These are phyloP conservation scores for Cartodere bifasciata DNA, from an alignment of 2,888 invertebrate genomes.

Conservation along the genomic window DNA sequence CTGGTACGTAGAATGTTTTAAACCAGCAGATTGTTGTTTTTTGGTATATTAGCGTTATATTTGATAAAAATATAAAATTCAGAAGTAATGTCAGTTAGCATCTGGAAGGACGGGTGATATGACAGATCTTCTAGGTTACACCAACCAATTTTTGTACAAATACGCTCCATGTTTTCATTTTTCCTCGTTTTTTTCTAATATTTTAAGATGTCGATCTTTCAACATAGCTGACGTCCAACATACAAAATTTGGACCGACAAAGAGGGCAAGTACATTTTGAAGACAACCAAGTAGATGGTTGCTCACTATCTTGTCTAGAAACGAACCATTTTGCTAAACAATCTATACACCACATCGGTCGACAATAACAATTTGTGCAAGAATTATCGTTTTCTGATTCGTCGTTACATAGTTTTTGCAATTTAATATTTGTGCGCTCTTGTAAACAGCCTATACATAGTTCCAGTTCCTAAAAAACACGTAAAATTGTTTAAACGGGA, in stretches of 20 bases:
- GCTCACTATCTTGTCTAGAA: conserved; percentile 58
- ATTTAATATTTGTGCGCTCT: conserved; percentile 61
- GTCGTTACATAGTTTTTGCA: conserved; percentile 54
- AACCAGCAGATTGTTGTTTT: too few species aligned
- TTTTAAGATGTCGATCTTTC: too few species aligned
- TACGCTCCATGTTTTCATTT: too few species aligned
- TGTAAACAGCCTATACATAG: conserved; percentile 85
- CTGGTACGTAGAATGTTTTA: too few species aligned
- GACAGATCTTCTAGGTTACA: too few species aligned
- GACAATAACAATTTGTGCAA: conserved; percentile 54
- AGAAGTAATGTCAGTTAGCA: too few species aligned
- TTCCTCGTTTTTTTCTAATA: too few species aligned
- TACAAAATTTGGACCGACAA: conserved; percentile 72
- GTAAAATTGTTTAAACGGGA: too few species aligned
- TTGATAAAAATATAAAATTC: too few species aligned
- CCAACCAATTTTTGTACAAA: too few species aligned
- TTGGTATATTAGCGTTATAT: too few species aligned
- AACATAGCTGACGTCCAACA: conserved; percentile 85
- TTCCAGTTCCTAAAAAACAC: conserved; percentile 56
- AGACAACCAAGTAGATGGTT: conserved; percentile 64
- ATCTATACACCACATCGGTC: conserved; percentile 81
- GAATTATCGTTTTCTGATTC: conserved; percentile 32
- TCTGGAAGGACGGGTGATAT: too few species aligned
- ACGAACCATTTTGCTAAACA: conserved; percentile 85
- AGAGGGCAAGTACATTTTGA: conserved; percentile 80